Evolutionary conservation across 2,797 vertebrate species (phyloP).

Genomic region (Pagetopsis macropterus): DNA sequence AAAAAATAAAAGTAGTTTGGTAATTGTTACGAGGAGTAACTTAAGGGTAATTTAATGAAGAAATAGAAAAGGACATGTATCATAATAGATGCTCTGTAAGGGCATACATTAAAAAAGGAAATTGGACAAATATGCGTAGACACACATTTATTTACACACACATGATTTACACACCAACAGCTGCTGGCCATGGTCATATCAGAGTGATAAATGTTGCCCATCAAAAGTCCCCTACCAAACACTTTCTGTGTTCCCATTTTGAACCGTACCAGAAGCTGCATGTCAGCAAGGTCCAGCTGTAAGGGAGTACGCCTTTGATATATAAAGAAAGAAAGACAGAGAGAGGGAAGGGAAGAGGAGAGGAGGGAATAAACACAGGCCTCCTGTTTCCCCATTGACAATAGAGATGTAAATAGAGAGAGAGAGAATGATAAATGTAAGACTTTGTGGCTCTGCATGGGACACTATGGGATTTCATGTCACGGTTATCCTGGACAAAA

Average conservation of each 20-base stretch:
- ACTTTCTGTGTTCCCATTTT: conserved; percentile 52
- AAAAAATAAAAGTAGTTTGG: too few species aligned
- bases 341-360: background rate
- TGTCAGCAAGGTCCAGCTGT: conserved; percentile 40
- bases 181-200: background rate
- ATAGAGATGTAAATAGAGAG: conserved; percentile 2
- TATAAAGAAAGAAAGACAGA: conserved; percentile 15
- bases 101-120: background rate
- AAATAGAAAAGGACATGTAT: background rate
- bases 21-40: background rate
- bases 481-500: too few species aligned
- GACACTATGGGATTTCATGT: too few species aligned
- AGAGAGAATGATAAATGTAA: background rate
- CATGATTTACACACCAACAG: background rate
- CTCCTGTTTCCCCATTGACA: conserved; percentile 1
- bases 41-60: background rate
- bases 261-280: conserved; percentile 26
- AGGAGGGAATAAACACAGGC: background rate
- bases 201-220: conserved; percentile 45
- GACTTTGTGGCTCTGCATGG: background rate
- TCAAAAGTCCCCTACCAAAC: conserved; percentile 49
- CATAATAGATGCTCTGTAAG: background rate
- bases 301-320: conserved; percentile 30
- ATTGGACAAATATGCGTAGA: background rate
- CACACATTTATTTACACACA: conserved; percentile 10